These are phyloP conservation scores for Drosophila simulans DNA, from an alignment of 1,140 invertebrate genomes.

Conservation along the genomic window DNA sequence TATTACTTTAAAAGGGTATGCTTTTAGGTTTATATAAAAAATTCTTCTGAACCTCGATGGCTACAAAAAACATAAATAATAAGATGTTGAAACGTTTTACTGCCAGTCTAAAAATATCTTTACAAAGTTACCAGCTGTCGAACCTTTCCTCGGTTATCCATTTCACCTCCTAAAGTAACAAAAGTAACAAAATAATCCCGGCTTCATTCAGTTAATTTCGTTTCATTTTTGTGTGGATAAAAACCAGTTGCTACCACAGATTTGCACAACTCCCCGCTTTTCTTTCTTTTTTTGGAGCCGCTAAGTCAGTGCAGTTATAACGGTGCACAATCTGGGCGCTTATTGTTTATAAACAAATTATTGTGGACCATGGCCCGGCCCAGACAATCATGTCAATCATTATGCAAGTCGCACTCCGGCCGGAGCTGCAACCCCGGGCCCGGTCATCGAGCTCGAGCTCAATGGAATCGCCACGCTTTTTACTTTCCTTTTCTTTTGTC, in stretches of 20 bases:
- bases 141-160: neutral
- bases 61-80: slow-evolving; percentile 1
- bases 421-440: slow-evolving; percentile 52
- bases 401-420: slow-evolving; percentile 64
- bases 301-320: slow-evolving; percentile 59
- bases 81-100: slow-evolving; percentile 9
- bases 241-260: slow-evolving; percentile 64
- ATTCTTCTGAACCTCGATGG: no score
- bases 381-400: slow-evolving; percentile 69
- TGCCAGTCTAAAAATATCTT: slow-evolving; percentile 8
- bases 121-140: slow-evolving; percentile 6
- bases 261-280: slow-evolving; percentile 59
- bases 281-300: slow-evolving; percentile 26
- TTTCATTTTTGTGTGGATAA: slow-evolving; percentile 39
- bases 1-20: no score
- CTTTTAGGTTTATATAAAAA: no score
- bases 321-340: slow-evolving; percentile 53
- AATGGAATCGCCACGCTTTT: slow-evolving; percentile 51
- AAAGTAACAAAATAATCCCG: slow-evolving; percentile 12
- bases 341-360: slow-evolving; percentile 79
- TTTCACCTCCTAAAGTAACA: slow-evolving; percentile 6
- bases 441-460: slow-evolving; percentile 72
- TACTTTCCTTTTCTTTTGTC: slow-evolving; percentile 80
- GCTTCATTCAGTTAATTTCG: slow-evolving; percentile 41
- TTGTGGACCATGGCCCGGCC: slow-evolving; percentile 36